phyloP scores from a whole-genome alignment of 1,140 invertebrate genomes.

The Zaprionus kolodkinae region DNA sequence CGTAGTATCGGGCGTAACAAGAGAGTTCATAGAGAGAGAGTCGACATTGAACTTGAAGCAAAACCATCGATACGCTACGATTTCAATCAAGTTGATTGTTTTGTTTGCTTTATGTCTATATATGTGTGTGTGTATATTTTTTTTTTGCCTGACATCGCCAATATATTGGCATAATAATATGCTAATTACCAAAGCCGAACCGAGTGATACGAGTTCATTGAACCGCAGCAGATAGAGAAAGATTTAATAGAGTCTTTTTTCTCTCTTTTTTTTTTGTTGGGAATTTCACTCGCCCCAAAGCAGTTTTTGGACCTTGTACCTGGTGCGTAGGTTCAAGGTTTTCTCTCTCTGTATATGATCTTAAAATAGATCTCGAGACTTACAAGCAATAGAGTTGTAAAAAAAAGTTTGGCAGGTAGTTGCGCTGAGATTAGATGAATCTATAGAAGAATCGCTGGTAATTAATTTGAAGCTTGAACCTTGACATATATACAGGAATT shows the following conservation, averaged over 20 bases:
- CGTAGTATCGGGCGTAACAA: not conserved
- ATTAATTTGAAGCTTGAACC: not conserved
- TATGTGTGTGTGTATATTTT: not conserved
- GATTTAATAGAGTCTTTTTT: not conserved
- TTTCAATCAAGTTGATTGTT: conserved; percentile 4
- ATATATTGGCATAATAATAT: conserved; percentile 52
- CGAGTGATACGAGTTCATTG: conserved; percentile 35
- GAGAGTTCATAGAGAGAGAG: not conserved
- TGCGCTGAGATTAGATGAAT: not conserved
- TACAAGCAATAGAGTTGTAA: not conserved
- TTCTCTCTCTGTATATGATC: not conserved
- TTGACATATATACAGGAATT: not conserved
- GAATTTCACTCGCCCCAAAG: not conserved
- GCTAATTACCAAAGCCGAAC: conserved; percentile 45
- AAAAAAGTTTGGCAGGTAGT: not conserved
- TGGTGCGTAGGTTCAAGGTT: not conserved
- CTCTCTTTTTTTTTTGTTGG: too few relatives aligned
- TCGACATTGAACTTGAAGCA: conserved; percentile 75
- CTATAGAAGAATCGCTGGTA: not conserved
- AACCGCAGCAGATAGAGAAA: conserved; percentile 17
- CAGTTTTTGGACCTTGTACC: conserved; percentile 4
- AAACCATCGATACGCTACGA: conserved; percentile 1
- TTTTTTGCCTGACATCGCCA: conserved; percentile 9
- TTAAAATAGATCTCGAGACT: not conserved
- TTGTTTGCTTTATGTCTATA: not conserved